Percentiles rank a stretch among this genome's conserved stretches.
These are phyloP conservation scores for Nematostella vectensis DNA, from an alignment of 92 coral and sea anemone genomes.

Conservation along the genomic window DNA sequence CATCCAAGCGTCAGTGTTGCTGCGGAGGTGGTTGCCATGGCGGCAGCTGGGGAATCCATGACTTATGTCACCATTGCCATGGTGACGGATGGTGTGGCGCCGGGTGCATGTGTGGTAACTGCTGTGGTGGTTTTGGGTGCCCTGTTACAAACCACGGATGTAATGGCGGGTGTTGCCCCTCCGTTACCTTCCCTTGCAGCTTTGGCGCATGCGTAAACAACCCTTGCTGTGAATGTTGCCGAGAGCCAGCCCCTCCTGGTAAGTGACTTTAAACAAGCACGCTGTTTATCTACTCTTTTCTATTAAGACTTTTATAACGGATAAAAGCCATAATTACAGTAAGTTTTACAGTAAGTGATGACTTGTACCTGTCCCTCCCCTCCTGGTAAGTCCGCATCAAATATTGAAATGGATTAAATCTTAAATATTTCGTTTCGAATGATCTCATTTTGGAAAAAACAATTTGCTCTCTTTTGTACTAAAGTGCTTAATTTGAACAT, in stretches of 20 bases:
- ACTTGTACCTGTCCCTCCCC: too few relatives aligned
- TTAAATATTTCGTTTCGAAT: too few relatives aligned
- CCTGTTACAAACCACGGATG: conserved; percentile 34
- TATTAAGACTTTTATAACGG: too few relatives aligned
- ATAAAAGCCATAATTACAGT: too few relatives aligned
- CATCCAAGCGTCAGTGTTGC: conserved; percentile 15
- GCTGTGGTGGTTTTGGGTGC: conserved; percentile 38
- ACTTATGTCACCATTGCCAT: conserved; percentile 41
- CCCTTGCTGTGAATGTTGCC: conserved; percentile 70
- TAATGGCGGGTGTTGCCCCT: conserved; percentile 47
- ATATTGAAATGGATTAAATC: too few relatives aligned
- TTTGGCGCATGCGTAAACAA: conserved; percentile 70
- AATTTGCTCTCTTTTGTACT: too few relatives aligned
- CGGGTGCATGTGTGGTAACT: conserved; percentile 38
- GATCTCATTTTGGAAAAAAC: too few relatives aligned
- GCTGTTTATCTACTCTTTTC: too few relatives aligned
- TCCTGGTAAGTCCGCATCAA: too few relatives aligned
- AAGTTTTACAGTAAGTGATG: too few relatives aligned
- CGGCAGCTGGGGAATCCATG: conserved; percentile 29
- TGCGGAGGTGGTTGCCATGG: conserved; percentile 32
- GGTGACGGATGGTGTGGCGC: conserved; percentile 52
- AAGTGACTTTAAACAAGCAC: conserved; percentile 53
- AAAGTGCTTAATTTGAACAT: too few relatives aligned
- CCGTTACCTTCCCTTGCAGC: conserved; percentile 52
- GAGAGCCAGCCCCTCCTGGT: conserved; percentile 54